These are phyloP conservation scores for Allophyes oxyacanthae DNA, from an alignment of 2,888 invertebrate species.

Conservation along the genomic window DNA sequence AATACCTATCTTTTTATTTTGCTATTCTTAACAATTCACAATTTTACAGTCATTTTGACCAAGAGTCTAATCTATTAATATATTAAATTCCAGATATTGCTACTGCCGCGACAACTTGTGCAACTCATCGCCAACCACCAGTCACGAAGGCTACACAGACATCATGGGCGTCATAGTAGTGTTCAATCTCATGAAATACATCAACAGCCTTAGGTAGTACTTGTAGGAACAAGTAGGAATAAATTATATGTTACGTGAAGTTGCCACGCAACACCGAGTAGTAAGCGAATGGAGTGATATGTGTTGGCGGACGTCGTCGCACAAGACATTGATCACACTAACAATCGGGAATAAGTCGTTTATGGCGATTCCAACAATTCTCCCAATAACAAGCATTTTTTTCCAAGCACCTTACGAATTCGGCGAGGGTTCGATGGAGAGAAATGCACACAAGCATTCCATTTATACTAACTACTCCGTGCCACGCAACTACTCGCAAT, in stretches of 20 bases:
- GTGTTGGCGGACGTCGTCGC: background rate
- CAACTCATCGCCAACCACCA: constrained; percentile 89
- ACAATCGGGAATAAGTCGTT: too few relatives aligned
- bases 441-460: background rate
- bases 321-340: constrained; percentile 26
- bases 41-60: too few relatives aligned
- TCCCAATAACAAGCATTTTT: background rate
- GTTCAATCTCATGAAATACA: constrained; percentile 90
- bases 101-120: constrained; percentile 93
- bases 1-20: too few relatives aligned
- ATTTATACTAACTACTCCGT: constrained; percentile 34
- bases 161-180: constrained; percentile 90
- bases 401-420: background rate
- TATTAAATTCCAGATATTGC: constrained; percentile 89
- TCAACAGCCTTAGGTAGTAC: constrained; percentile 86
- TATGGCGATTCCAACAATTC: too few relatives aligned
- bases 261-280: constrained; percentile 41
- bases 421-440: too few relatives aligned
- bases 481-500: constrained; percentile 56
- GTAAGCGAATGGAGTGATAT: constrained; percentile 23
- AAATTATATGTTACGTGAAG: constrained; percentile 40
- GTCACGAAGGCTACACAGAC: constrained; percentile 87
- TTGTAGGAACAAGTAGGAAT: constrained; percentile 37
- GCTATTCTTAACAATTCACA: too few relatives aligned
- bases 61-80: background rate